A percentile compares a stretch with the other conserved stretches of the same genome.
Evolutionary conservation across 1,140 invertebrate species (phyloP).

Genomic region (Papilio polyxenes): DNA sequence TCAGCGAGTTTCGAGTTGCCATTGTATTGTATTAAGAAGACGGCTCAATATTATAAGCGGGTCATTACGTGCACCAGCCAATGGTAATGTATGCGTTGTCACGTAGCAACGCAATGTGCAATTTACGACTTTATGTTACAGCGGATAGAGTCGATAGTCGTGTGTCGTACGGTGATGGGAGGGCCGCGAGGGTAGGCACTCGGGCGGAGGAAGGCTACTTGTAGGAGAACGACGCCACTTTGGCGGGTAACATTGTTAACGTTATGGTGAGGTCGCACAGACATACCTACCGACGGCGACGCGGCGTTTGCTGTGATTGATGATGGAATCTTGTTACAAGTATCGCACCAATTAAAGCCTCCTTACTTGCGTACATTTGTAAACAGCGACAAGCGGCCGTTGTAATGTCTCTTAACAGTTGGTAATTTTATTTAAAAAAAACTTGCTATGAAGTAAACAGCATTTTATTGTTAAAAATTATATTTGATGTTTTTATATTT

Average conservation of each 20-base stretch:
- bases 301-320: not conserved
- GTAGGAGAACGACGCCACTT: constrained; percentile 59
- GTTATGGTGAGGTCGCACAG: constrained; percentile 7
- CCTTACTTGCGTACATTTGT: not conserved
- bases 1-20: not conserved
- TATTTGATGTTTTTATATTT: too few relatives aligned
- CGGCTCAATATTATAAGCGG: constrained; percentile 45
- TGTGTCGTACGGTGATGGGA: constrained; percentile 39
- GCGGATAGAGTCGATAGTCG: constrained; percentile 42
- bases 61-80: constrained; percentile 51
- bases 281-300: not conserved
- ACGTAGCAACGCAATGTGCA: constrained; percentile 37
- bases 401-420: not conserved
- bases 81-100: constrained; percentile 60
- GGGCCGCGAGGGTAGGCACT: constrained; percentile 47
- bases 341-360: not conserved
- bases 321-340: not conserved
- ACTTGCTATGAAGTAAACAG: too few relatives aligned
- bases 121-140: constrained; percentile 33
- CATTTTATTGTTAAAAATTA: too few relatives aligned
- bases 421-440: too few relatives aligned
- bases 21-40: constrained; percentile 31
- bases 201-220: constrained; percentile 60
- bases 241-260: constrained; percentile 51
- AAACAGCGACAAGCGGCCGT: too few relatives aligned